Evolutionary conservation across 2,113 vertebrate species (phyloP), one percentile per base, ranked within the genome.

Genomic region (Xyliphius kryptos): DNA sequence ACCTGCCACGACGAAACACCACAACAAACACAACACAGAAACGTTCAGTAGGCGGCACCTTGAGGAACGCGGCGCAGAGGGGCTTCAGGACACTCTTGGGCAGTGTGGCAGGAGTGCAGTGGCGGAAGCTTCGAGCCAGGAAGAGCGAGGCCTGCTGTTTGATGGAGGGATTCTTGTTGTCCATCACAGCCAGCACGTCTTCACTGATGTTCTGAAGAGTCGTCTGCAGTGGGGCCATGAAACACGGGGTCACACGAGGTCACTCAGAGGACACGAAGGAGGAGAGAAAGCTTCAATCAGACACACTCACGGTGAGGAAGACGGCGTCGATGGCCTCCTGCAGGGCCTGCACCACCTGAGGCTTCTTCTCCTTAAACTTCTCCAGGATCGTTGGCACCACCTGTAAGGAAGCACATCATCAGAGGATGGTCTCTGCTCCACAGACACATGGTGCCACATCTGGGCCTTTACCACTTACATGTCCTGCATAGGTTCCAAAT

Each of bases 111-210:
- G 91, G 88, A 8, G 90, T 93, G 73, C 95, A 97, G 77, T 94
- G 92, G 67, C 90, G 86, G 74, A 99, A 96, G 64, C 93, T 94
- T 81, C 96, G 91, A 56, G 94, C 92, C 74, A 99, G 88, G 75
- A 98, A 99, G 19, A 99, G 85, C 8, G 95, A 97, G n/a, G n/a
- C n/a, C n/a, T n/a, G n/a, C n/a, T n/a, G n/a, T n/a, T n/a, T n/a
- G n/a, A n/a, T n/a, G n/a, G 94, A 92, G 6, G 96, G 96, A 69
- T 99, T 99, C 85, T 99, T 99, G 79, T 97, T 99, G 82, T 99
- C 96, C 95, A 99, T 97, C 71, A 98, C 95, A 44, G 79, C 87
- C 76, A 97, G 80, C 43, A 99, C 70, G 77, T 99, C 96, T 74
- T 98, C 96, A 17, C 91, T 95, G 69, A 99, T 81, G 71, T 90